Evolutionary conservation across 2,797 vertebrate genomes (phyloP), one percentile per base, ranked within the genome.

Genomic region (Danio tinwini): DNA sequence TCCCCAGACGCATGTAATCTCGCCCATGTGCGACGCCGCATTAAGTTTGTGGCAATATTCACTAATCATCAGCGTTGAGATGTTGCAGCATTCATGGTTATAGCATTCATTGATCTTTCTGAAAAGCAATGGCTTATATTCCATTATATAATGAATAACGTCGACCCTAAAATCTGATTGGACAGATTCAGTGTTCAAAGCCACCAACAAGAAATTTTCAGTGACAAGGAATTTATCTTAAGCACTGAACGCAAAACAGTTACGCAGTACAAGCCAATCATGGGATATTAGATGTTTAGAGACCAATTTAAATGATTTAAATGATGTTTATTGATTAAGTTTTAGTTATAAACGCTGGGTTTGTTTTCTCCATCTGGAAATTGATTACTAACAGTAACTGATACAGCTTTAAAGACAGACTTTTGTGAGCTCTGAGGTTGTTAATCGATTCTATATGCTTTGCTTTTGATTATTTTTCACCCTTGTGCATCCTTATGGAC

Each of bases 1-100:
- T 69, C n/a, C 62, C 68, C 50, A 61, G 74, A 80, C 52, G 65
- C 45, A 19, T 45, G 75, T 58, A 55, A 65, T 65, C 73, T 55
- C 52, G 56, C 17, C 39, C 39, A 52, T 62, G 63, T 49, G 64
- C 21, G 49, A 13, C 6, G 16, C 17, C 5, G 39, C 19, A 47
- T 62, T 39, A 40, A 59, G 47, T 62, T 52, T 19, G 29, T n/a
- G 3, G 39, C 67, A 73, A 64, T 59, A 77, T 50, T 67, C 61
- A 81, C 47, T 79, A 49, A 44, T 70, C 56, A 74, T 45, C 37
- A 42, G 45, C 7, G 17, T n/a, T 12, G 14, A 47, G 62, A 82
- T 45, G 56, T 50, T 53, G 47, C 56, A 55, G 64, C 75, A 53
- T 77, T 29, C 29, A 29, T 37, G 40, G 39, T 63, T 19, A 50